Evolutionary conservation across 1,140 invertebrate genomes (phyloP), one percentile per base, ranked within the genome.

Genomic region (Bombus vancouverensis): DNA sequence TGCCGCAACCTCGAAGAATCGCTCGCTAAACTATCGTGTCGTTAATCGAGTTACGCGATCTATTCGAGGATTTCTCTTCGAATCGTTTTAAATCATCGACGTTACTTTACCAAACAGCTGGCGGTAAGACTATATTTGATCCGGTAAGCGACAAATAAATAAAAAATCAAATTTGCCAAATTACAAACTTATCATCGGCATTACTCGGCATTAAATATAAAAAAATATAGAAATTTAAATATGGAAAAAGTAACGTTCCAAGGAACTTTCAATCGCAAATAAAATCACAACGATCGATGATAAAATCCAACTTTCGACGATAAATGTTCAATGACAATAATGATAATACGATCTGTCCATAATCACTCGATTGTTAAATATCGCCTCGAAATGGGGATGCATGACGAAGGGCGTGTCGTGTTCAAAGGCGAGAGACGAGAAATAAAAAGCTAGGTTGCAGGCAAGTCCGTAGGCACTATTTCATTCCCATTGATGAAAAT

Each of bases 401-500:
- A 39, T 39, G 34, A 32, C 10, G 44, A 18, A 42, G 39, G 18
- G 70, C n/a, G 34, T 37, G 44, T 22, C 62, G 28, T 6, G 18
- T n/a, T 79, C n/a, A n/a, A 44, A 62, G 28, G 22, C 73, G 28
- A 68, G 72, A 8, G 34, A 12, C 12, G 13, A 13, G 9, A 57
- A 42, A 70, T 32, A 13, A 70, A 78, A 77, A 53, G 42, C 0
- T 9, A 6, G 12, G 4, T 10, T 12, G 34, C 18, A 8, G 1
- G 1, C 28, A 42, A 13, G 13, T 9, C 70, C 12, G 39, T 53
- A 53, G 22, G 42, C 34, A 10, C 42, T 53, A n/a, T 68, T 76
- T 53, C 83, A 76, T 83, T 70, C 70, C 42, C 77, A 79, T 81
- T 75, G 81, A 89, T 89, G 72, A 80, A 81, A 89, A 82, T 62